phyloP scores from a whole-genome alignment of 2,888 invertebrate species.

The Amphipoea oculea region DNA sequence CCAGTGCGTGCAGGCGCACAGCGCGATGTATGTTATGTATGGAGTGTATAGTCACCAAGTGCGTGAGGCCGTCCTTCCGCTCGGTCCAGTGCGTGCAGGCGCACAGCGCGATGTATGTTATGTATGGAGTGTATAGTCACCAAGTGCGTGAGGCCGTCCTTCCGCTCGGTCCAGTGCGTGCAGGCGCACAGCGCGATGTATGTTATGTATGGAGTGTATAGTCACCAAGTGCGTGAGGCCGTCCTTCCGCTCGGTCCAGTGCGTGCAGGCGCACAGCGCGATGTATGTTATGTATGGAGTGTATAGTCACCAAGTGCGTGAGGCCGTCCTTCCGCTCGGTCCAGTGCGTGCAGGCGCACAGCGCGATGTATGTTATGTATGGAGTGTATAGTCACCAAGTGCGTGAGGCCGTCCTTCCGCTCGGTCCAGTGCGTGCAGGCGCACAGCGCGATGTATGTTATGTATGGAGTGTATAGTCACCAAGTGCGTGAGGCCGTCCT shows the following conservation, averaged over 20 bases:
- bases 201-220: background rate
- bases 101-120: constrained; percentile 93
- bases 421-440: constrained; percentile 98
- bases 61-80: constrained; percentile 97
- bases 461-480: constrained; percentile 83
- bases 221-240: constrained; percentile 95
- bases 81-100: constrained; percentile 98
- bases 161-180: constrained; percentile 98
- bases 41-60: constrained; percentile 90
- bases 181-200: constrained; percentile 96
- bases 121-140: constrained; percentile 83
- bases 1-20: constrained; percentile 97
- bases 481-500: constrained; percentile 96
- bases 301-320: constrained; percentile 92
- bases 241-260: constrained; percentile 98
- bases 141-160: constrained; percentile 96
- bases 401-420: constrained; percentile 97
- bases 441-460: constrained; percentile 93
- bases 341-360: constrained; percentile 97
- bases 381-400: constrained; percentile 90
- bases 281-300: constrained; percentile 83
- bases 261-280: constrained; percentile 95
- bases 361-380: constrained; percentile 90
- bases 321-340: constrained; percentile 98
- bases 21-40: constrained; percentile 90